Evolutionary conservation across 2,113 vertebrate genomes (phyloP), one percentile per base, ranked within the genome.

Genomic region (Periophthalmodon schlosseri): DNA sequence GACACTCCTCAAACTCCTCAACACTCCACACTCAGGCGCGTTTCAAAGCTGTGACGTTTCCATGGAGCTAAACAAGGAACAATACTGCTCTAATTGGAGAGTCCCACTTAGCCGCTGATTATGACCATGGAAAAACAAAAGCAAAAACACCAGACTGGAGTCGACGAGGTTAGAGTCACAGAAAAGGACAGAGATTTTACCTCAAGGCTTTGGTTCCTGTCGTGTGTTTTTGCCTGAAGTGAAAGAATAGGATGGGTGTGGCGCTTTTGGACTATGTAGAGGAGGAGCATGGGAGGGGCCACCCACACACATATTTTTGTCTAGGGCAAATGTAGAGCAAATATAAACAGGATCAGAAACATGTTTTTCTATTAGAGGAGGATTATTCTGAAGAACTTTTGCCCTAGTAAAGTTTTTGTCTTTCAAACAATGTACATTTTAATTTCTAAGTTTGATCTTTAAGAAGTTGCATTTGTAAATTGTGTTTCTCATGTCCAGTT

Each of bases 1-100:
- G 72, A 68, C 74, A 75, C 21, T 67, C 33, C 58, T 69, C 79
- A 67, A n/a, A n/a, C n/a, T n/a, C n/a, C n/a, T n/a, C n/a, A n/a
- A n/a, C n/a, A n/a, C n/a, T n/a, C n/a, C n/a, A 69, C 3, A 34
- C 6, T 54, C 54, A 72, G 5, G 52, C 72, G 4, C 56, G 4
- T 61, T 36, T 39, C 39, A 24, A 71, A 61, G 39, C 28, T 0
- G 3, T 13, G 52, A 21, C 20, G 84, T 86, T 68, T 46, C 74
- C 73, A 82, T 72, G 68, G 84, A 11, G 74, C 75, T 47, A 2
- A 34, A 21, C 0, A 4, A 50, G 60, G 52, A 73, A 49, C 66
- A 77, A 68, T 65, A 52, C 67, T 49, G n/a, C 44, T 36, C 68
- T 75, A 81, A 90, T 68, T 82, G 71, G 54, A 83, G 80, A 75